A percentile compares a stretch with the other conserved stretches of the same genome.
These are phyloP conservation scores for Fulica atra DNA, from an alignment of 2,113 vertebrate species.

Conservation along the genomic window DNA sequence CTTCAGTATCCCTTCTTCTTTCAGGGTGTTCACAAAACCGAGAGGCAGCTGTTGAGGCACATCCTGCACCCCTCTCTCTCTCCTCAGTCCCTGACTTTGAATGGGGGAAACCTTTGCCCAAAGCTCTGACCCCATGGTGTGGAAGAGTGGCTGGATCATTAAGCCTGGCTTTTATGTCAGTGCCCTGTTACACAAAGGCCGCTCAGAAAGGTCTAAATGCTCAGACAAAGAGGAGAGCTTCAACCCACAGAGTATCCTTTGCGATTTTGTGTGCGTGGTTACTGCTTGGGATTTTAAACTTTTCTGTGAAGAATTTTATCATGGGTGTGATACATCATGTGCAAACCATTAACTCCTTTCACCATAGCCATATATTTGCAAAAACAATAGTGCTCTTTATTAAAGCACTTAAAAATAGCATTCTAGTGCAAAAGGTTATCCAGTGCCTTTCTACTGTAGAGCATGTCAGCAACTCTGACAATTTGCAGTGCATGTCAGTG, in stretches of 20 bases:
- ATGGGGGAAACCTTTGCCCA: not conserved
- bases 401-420: constrained; percentile 14
- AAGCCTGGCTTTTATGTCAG: not conserved
- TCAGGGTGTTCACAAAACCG: fast-evolving
- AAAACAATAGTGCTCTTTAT: constrained; percentile 6
- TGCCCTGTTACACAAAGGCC: not conserved
- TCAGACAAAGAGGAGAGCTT: not conserved
- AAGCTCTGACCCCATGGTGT: not conserved
- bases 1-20: not conserved
- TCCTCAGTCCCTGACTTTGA: not conserved
- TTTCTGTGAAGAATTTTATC: constrained; percentile 4
- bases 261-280: not conserved
- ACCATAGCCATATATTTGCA: not conserved
- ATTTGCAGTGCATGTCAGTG: not conserved
- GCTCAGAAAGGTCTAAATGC: not conserved
- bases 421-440: constrained; percentile 20
- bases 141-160: not conserved
- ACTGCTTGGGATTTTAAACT: constrained; percentile 27
- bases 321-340: constrained; percentile 19
- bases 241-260: not conserved
- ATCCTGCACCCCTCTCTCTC: not conserved
- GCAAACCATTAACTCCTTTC: constrained; percentile 28
- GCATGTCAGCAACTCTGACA: not conserved
- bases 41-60: not conserved
- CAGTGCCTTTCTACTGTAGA: not conserved